Conservation (phyloP, 2,888 invertebrate genomes). For the Dryobota labecula region DNA sequence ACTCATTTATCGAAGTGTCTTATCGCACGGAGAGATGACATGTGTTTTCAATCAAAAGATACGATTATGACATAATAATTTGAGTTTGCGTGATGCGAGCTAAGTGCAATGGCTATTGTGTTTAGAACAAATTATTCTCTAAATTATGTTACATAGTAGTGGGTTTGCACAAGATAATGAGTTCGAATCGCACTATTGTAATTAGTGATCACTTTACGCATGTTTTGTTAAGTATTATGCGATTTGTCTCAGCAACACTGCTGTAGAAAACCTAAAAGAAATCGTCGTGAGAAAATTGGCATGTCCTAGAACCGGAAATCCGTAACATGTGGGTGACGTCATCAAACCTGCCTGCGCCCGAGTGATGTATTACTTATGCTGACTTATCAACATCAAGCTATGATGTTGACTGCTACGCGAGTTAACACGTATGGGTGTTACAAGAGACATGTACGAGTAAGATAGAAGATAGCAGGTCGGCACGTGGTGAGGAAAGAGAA, state of each 20-base stretch:
- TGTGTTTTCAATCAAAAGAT: constrained; percentile 32
- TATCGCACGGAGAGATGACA: constrained; percentile 30
- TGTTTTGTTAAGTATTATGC: not conserved
- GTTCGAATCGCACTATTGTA: not conserved
- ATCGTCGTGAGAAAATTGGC: not conserved
- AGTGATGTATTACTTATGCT: not conserved
- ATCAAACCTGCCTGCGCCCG: not conserved
- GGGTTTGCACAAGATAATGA: not conserved
- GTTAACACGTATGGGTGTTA: no score
- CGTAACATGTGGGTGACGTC: not conserved
- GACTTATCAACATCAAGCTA: not conserved
- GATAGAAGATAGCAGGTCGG: not conserved
- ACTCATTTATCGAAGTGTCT: constrained; percentile 27
- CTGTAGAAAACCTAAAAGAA: not conserved
- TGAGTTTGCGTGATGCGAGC: not conserved
- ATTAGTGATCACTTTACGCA: not conserved
- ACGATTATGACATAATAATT: constrained; percentile 7
- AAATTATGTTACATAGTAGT: not conserved
- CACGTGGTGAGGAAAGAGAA: not conserved
- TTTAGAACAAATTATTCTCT: not conserved
- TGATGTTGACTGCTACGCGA: no score
- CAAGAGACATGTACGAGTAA: not conserved
- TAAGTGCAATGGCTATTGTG: not conserved
- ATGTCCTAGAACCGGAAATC: not conserved
- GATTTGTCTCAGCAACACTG: not conserved